A percentile compares a stretch with the other conserved stretches of the same genome.
Conservation (phyloP, 2,797 vertebrate species). For the Cygnus olor region DNA sequence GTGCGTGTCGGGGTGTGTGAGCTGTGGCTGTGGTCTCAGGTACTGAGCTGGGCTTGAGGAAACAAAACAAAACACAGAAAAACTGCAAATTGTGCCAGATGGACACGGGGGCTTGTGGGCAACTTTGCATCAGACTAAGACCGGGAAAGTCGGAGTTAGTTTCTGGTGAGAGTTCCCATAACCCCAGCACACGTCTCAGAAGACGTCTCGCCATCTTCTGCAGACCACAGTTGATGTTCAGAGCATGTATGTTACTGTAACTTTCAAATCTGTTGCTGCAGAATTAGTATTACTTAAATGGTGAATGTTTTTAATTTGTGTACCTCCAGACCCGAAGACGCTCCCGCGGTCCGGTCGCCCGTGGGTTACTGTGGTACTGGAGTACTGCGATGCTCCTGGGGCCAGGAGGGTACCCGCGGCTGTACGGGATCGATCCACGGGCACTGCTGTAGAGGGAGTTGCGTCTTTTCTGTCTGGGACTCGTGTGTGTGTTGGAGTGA, state of each 20-base stretch:
- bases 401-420: neutral
- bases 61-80: slow-evolving; percentile 33
- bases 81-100: slow-evolving; percentile 65
- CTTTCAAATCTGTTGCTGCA: slow-evolving; percentile 18
- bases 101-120: neutral
- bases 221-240: neutral
- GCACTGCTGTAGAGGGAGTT: neutral
- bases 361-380: neutral
- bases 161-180: neutral
- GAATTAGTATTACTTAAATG: neutral
- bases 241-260: neutral
- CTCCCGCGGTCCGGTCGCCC: neutral
- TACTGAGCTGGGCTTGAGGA: neutral
- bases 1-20: fast-evolving
- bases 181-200: neutral
- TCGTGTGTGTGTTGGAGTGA: neutral
- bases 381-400: neutral
- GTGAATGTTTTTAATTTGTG: neutral
- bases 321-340: neutral
- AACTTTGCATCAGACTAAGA: neutral
- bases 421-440: neutral
- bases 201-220: neutral
- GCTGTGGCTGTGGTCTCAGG: neutral
- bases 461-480: neutral
- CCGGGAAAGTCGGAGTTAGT: neutral